These are phyloP conservation scores for Colistium nudipinnis DNA, from an alignment of 2,113 vertebrate genomes.

Conservation along the genomic window DNA sequence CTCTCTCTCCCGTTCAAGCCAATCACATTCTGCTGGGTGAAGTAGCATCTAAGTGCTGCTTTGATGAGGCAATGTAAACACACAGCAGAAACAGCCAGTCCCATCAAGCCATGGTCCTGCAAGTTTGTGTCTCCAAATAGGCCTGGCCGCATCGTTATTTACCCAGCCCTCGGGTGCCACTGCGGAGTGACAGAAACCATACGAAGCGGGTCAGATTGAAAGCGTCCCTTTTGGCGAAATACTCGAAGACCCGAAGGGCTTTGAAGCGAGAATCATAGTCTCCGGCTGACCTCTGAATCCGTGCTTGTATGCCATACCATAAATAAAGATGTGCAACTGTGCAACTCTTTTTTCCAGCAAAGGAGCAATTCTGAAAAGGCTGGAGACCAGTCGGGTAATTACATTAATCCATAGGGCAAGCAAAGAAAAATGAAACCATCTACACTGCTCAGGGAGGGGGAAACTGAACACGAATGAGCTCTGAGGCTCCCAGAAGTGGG, in stretches of 20 bases:
- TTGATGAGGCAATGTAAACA: slow-evolving; percentile 41
- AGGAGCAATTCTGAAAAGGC: not conserved
- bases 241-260: not conserved
- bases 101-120: slow-evolving; percentile 25
- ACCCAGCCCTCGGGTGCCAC: slow-evolving; percentile 27
- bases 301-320: not conserved
- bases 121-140: slow-evolving; percentile 25
- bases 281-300: slow-evolving; percentile 28
- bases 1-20: slow-evolving; percentile 11
- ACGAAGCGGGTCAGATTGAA: slow-evolving; percentile 15
- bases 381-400: slow-evolving; percentile 16
- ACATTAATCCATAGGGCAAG: slow-evolving; percentile 11
- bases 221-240: not conserved
- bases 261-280: slow-evolving; percentile 13
- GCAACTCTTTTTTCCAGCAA: not conserved
- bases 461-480: slow-evolving; percentile 20
- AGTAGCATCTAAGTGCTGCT: slow-evolving; percentile 19
- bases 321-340: not conserved
- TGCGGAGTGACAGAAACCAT: slow-evolving; percentile 8
- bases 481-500: slow-evolving; percentile 13
- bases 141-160: slow-evolving; percentile 38
- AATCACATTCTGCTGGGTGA: slow-evolving; percentile 20
- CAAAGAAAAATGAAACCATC: slow-evolving; percentile 21
- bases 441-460: slow-evolving; percentile 12
- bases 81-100: slow-evolving; percentile 18